These are phyloP conservation scores for Carettochelys insculpta DNA, from an alignment of 2,113 vertebrate genomes.

Conservation along the genomic window DNA sequence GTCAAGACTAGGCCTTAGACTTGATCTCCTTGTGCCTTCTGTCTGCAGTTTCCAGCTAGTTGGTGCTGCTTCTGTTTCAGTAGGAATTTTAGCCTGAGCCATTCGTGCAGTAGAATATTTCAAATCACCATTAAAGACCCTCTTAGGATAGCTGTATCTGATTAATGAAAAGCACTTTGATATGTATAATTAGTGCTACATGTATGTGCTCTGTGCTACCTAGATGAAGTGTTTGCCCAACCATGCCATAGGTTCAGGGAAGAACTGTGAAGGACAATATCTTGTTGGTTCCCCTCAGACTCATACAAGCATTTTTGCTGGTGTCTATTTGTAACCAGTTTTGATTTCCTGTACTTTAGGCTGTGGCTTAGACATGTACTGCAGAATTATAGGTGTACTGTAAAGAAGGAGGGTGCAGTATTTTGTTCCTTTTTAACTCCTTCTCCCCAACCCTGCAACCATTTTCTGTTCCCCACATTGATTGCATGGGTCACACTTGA, in stretches of 20 bases:
- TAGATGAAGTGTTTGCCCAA: not conserved
- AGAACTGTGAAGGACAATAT: rapidly evolving
- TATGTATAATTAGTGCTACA: not conserved
- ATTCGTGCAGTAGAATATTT: constrained; percentile 20
- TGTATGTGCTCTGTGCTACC: not conserved
- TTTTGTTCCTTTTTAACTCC: not conserved
- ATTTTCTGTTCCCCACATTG: not conserved
- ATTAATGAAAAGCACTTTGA: not conserved
- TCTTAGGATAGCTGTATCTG: constrained; percentile 24
- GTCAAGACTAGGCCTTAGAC: not conserved
- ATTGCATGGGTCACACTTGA: not conserved
- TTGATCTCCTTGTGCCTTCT: not conserved
- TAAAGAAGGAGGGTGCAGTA: rapidly evolving
- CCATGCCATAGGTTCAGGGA: rapidly evolving
- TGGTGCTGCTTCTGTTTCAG: not conserved
- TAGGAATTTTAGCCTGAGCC: not conserved
- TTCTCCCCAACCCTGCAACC: not conserved
- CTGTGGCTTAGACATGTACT: not conserved
- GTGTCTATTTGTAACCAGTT: not conserved
- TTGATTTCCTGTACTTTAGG: not conserved
- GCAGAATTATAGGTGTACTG: not conserved
- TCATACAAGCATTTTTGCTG: rapidly evolving
- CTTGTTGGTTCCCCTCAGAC: not conserved
- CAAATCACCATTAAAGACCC: constrained; percentile 27
- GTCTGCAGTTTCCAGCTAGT: not conserved